A percentile compares a stretch with the other conserved stretches of the same genome.
Conservation (phyloP, 2,888 invertebrate genomes). For the Hoplodrina ambigua region DNA sequence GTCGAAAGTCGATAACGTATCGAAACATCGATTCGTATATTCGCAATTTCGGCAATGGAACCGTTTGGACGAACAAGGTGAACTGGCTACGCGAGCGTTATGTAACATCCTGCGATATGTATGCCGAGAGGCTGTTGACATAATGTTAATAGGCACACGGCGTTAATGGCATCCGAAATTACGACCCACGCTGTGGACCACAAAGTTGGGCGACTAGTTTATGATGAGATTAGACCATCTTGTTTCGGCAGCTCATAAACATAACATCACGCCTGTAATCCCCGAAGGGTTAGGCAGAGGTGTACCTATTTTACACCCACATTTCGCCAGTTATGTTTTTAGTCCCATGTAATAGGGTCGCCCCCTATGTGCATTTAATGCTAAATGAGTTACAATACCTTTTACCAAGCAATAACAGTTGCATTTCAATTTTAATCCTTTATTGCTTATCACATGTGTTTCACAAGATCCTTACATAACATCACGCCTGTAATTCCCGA, state of each 20-base stretch:
- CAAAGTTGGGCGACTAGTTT: neutral
- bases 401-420: no score
- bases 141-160: conserved; percentile 36
- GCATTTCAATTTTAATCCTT: no score
- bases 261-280: no score
- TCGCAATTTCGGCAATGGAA: conserved; percentile 37
- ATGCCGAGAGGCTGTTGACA: conserved; percentile 44
- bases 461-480: no score
- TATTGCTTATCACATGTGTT: no score
- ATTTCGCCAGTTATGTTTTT: no score
- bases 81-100: conserved; percentile 44
- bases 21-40: conserved; percentile 24
- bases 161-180: conserved; percentile 37
- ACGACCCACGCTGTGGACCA: conserved; percentile 23
- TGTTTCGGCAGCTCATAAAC: neutral
- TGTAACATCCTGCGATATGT: conserved; percentile 43
- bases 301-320: no score
- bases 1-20: conserved; percentile 1
- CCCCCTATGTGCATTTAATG: no score
- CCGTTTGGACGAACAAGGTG: conserved; percentile 65
- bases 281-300: no score
- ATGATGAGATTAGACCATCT: neutral
- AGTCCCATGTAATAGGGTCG: no score
- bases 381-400: no score
- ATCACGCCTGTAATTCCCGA: no score